These are phyloP conservation scores for Sander vitreus DNA, from an alignment of 2,113 vertebrate genomes.

Conservation along the genomic window DNA sequence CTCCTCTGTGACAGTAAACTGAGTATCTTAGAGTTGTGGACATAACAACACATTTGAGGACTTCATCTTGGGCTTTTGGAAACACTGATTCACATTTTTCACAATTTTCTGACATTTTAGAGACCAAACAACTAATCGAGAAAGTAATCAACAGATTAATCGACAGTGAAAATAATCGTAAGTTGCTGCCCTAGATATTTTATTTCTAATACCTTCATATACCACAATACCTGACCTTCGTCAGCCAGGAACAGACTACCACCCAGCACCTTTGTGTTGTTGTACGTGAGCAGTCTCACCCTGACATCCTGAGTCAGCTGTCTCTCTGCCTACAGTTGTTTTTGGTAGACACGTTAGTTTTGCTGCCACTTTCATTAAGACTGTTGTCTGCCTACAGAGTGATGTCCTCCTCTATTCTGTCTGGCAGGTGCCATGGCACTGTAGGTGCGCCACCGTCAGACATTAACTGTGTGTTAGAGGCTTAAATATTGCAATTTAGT, in stretches of 20 bases:
- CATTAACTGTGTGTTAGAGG: background rate
- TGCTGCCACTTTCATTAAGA: conserved; percentile 12
- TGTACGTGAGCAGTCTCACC: background rate
- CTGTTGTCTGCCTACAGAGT: conserved; percentile 1
- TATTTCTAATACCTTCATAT: background rate
- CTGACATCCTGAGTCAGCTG: conserved; percentile 38
- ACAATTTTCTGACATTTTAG: too few relatives aligned
- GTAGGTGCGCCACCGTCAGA: background rate
- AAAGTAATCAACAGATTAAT: too few relatives aligned
- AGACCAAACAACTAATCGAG: too few relatives aligned
- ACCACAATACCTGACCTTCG: background rate
- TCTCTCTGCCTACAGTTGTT: conserved; percentile 23
- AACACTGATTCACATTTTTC: too few relatives aligned
- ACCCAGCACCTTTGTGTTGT: background rate
- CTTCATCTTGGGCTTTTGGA: too few relatives aligned
- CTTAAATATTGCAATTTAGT: background rate
- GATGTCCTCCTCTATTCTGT: conserved; percentile 23
- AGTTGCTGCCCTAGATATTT: too few relatives aligned
- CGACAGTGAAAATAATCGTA: too few relatives aligned
- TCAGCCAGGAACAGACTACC: background rate
- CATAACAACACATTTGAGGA: too few relatives aligned
- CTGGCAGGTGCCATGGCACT: conserved; percentile 23
- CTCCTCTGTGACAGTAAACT: too few relatives aligned
- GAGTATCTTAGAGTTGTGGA: too few relatives aligned
- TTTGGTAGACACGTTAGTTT: background rate